phyloP scores from a whole-genome alignment of 2,888 invertebrate species.

The Chromoteleia sp. region DNA sequence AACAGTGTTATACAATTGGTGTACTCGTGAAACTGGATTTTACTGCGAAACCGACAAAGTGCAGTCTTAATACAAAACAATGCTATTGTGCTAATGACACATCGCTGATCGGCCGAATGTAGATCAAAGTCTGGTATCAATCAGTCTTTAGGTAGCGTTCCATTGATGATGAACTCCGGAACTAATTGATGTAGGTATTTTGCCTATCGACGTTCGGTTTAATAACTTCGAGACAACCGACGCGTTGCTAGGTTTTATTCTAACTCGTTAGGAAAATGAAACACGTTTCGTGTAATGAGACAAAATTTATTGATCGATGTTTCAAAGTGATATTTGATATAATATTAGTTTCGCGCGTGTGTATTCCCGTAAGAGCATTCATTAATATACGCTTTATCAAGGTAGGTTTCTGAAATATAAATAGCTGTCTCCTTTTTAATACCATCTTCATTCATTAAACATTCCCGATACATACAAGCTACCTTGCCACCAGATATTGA shows the following conservation, averaged over 20 bases:
- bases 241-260: neutral
- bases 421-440: too few relatives aligned
- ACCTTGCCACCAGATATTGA: too few relatives aligned
- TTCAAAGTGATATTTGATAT: slow-evolving; percentile 2
- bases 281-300: neutral
- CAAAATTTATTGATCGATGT: slow-evolving; percentile 14
- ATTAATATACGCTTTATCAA: neutral
- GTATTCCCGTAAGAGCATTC: neutral
- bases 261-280: slow-evolving; percentile 3
- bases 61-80: slow-evolving; percentile 33
- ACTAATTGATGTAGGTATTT: slow-evolving; percentile 43
- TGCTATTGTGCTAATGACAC: slow-evolving; percentile 45
- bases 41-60: slow-evolving; percentile 39
- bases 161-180: slow-evolving; percentile 37
- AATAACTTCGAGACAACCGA: too few relatives aligned
- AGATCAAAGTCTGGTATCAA: slow-evolving; percentile 44
- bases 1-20: slow-evolving; percentile 20
- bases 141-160: slow-evolving; percentile 38
- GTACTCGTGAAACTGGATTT: slow-evolving; percentile 37
- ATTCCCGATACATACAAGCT: too few relatives aligned
- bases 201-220: neutral
- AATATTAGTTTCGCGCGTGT: neutral
- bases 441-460: too few relatives aligned
- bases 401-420: too few relatives aligned
- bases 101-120: slow-evolving; percentile 41